A percentile compares a stretch with the other conserved stretches of the same genome.
These are phyloP conservation scores for Boloria euphrosyne DNA, from an alignment of 2,888 invertebrate species.

Conservation along the genomic window DNA sequence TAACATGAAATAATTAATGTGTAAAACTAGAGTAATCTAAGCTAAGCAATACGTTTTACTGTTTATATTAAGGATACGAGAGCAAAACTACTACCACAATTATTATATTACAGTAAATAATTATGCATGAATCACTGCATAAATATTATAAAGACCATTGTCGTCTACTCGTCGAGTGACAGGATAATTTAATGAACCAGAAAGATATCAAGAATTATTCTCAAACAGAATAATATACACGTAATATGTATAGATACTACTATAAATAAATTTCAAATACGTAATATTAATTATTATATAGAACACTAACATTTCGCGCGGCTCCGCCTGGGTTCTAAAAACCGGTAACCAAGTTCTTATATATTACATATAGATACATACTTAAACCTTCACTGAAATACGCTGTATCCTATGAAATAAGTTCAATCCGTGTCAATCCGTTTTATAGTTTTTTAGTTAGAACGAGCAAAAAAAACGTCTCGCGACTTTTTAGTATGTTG, in stretches of 20 bases:
- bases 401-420: too few relatives aligned
- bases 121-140: conserved; percentile 44
- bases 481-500: too few relatives aligned
- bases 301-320: too few relatives aligned
- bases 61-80: conserved; percentile 38
- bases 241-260: not conserved
- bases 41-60: conserved; percentile 6
- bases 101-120: conserved; percentile 40
- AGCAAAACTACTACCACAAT: conserved; percentile 39
- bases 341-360: too few relatives aligned
- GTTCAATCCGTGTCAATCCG: too few relatives aligned
- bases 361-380: too few relatives aligned
- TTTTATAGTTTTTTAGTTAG: too few relatives aligned
- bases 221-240: conserved; percentile 17
- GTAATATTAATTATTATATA: too few relatives aligned
- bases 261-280: too few relatives aligned
- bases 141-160: conserved; percentile 43
- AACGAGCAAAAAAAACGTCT: too few relatives aligned
- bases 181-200: conserved; percentile 42
- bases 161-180: conserved; percentile 42
- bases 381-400: too few relatives aligned
- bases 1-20: not conserved
- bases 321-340: too few relatives aligned
- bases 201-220: conserved; percentile 31
- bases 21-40: conserved; percentile 2